Evolutionary conservation across 2,888 invertebrate genomes (phyloP).

Genomic region (Mystacides longicornis): DNA sequence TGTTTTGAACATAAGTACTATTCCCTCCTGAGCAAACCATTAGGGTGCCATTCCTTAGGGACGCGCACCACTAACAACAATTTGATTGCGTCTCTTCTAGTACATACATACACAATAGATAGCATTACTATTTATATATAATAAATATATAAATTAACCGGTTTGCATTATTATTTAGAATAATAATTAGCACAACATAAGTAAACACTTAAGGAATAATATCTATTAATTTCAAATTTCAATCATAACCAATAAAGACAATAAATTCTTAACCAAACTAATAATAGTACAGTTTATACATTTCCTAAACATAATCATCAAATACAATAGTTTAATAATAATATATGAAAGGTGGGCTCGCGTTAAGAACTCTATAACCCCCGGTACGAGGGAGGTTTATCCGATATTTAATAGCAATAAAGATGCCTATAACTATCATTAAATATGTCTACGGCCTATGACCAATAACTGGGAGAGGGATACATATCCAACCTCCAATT

Average conservation of each 20-base stretch:
- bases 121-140: too few relatives aligned
- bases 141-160: too few relatives aligned
- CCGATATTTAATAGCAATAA: too few relatives aligned
- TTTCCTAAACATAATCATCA: conserved; percentile 16
- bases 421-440: too few relatives aligned
- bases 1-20: conserved; percentile 27
- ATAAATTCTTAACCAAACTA: conserved; percentile 17
- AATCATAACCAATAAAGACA: conserved; percentile 9
- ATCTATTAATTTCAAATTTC: conserved; percentile 12
- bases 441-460: too few relatives aligned
- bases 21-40: conserved; percentile 20
- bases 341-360: conserved; percentile 25
- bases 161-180: too few relatives aligned
- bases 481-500: too few relatives aligned
- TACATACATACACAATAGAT: too few relatives aligned
- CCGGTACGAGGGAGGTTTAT: conserved; percentile 8
- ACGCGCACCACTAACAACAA: too few relatives aligned
- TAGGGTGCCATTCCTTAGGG: too few relatives aligned
- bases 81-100: too few relatives aligned
- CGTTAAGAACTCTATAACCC: conserved; percentile 15
- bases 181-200: conserved; percentile 12
- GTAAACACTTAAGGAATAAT: conserved; percentile 11
- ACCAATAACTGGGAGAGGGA: too few relatives aligned
- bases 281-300: conserved; percentile 17
- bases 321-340: neutral